Conservation (phyloP, 2,797 vertebrate genomes). For the Danio choprae region DNA sequence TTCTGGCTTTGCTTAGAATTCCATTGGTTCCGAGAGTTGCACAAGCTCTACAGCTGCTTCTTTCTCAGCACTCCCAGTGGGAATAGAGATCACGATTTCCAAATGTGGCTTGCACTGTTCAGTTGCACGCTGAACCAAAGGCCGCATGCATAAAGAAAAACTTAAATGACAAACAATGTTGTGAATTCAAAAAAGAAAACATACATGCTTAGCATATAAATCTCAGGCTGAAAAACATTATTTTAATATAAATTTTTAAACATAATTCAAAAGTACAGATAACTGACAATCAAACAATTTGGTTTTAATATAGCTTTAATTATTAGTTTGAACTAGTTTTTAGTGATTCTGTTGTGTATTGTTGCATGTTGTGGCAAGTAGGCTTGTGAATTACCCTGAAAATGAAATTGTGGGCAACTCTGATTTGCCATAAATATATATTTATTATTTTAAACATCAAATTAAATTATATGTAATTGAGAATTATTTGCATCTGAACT, state of each 20-base stretch:
- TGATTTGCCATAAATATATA: too few relatives aligned
- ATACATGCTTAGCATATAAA: neutral
- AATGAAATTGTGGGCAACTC: too few relatives aligned
- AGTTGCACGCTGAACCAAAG: neutral
- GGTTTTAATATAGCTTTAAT: too few relatives aligned
- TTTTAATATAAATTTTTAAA: neutral
- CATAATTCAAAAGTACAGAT: too few relatives aligned
- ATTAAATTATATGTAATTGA: too few relatives aligned
- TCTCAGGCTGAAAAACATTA: neutral
- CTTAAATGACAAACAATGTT: neutral
- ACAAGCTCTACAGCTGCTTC: slow-evolving; percentile 23
- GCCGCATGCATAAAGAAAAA: neutral
- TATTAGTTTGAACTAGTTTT: too few relatives aligned
- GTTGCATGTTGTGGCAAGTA: too few relatives aligned
- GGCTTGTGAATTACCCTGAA: too few relatives aligned
- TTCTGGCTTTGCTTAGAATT: slow-evolving; percentile 5
- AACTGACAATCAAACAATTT: neutral
- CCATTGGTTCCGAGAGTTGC: slow-evolving; percentile 2
- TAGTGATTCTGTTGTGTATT: too few relatives aligned
- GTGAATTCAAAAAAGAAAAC: too few relatives aligned
- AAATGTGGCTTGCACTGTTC: neutral
- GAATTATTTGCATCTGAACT: too few relatives aligned
- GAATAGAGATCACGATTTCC: neutral
- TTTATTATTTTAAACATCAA: too few relatives aligned
- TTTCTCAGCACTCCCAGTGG: slow-evolving; percentile 22